phyloP scores from a whole-genome alignment of 2,888 invertebrate species.

The Metacarcinus magister region DNA sequence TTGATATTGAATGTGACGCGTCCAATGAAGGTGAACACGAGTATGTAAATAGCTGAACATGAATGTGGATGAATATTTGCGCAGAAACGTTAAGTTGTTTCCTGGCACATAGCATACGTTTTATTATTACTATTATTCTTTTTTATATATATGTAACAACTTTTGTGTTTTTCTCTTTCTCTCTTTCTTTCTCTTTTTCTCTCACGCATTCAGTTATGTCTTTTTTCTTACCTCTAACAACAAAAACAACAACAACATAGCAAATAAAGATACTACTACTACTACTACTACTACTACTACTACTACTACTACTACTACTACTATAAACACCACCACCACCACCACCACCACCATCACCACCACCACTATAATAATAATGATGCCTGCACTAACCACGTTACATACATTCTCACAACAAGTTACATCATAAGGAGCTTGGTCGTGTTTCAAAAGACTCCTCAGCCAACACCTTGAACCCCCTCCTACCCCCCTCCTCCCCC shows the following conservation, averaged over 20 bases:
- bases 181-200: neutral
- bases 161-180: neutral
- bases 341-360: neutral
- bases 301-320: too few species aligned
- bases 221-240: neutral
- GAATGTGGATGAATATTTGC: neutral
- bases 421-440: neutral
- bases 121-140: neutral
- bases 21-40: neutral
- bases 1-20: slow-evolving; percentile 21
- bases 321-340: neutral
- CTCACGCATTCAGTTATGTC: neutral
- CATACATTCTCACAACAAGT: neutral
- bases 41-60: slow-evolving; percentile 15
- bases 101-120: neutral
- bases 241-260: neutral
- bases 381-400: neutral
- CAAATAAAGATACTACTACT: too few species aligned
- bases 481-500: too few species aligned
- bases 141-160: neutral
- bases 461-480: neutral
- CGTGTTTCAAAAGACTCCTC: neutral
- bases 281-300: too few species aligned
- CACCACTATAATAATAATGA: too few species aligned
- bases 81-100: neutral